Conservation (phyloP, 1,140 invertebrate genomes). For the honey bee (Apis mellifera) region Amel_HAv3.1 CM009936.2:6998501-6999000, state of each 20-base stretch:
- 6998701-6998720: conserved; percentile 14
- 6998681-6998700: conserved; percentile 17
- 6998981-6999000: conserved; percentile 20
- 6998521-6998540: conserved; percentile 15
- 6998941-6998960: conserved; percentile 1
- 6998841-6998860: not conserved
- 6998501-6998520: conserved; percentile 20
- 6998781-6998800: not conserved
- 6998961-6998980: not conserved
- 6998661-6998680: conserved; percentile 14
- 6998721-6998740: conserved; percentile 8
- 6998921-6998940: conserved; percentile 8
- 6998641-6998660: conserved; percentile 9
- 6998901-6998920: not conserved
- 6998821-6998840: not conserved
- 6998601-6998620: conserved; percentile 4
- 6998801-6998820: conserved; percentile 13
- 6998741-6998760: conserved; percentile 10
- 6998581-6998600: not conserved
- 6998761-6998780: conserved; percentile 16
- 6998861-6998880: not conserved
- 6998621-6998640: conserved; percentile 8
- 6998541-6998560: conserved; percentile 19
- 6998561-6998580: conserved; percentile 53
- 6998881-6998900: not conserved